These are phyloP conservation scores for Rhynchonycteris naso DNA, from an alignment of 2,797 vertebrate species.

Conservation along the genomic window DNA sequence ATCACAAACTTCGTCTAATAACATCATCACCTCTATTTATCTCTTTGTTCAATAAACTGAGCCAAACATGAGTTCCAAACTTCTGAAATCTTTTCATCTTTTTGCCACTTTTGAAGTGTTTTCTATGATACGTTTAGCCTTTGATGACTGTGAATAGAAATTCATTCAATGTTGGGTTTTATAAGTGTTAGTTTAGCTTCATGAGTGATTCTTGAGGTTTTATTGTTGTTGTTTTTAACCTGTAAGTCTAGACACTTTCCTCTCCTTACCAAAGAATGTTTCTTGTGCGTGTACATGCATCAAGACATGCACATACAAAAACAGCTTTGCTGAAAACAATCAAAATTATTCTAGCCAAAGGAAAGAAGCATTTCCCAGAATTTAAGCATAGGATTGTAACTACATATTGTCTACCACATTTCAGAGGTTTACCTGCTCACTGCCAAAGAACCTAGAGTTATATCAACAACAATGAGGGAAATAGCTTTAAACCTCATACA, in stretches of 20 bases:
- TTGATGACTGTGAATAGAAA: slow-evolving; percentile 28
- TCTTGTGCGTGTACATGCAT: too few relatives aligned
- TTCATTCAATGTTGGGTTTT: not conserved
- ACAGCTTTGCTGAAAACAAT: slow-evolving; percentile 16
- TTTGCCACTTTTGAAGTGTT: not conserved
- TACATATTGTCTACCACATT: not conserved
- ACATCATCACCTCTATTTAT: not conserved
- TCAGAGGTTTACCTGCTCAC: not conserved
- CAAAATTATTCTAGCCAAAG: not conserved
- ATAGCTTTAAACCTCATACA: not conserved
- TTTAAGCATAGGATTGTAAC: not conserved
- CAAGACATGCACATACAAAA: not conserved
- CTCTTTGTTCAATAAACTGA: not conserved
- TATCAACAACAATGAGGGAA: not conserved
- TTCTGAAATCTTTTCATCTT: slow-evolving; percentile 20
- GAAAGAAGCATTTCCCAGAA: slow-evolving; percentile 11
- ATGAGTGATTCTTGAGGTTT: not conserved
- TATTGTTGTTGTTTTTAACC: not conserved
- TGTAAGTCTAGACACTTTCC: not conserved
- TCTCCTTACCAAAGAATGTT: not conserved
- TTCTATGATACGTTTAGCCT: not conserved
- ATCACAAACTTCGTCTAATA: not conserved
- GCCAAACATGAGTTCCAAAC: not conserved
- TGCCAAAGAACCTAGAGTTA: slow-evolving; percentile 32
- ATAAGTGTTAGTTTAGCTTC: not conserved